Conservation (phyloP, 2,888 invertebrate species). For the Malachius bipustulatus region DNA sequence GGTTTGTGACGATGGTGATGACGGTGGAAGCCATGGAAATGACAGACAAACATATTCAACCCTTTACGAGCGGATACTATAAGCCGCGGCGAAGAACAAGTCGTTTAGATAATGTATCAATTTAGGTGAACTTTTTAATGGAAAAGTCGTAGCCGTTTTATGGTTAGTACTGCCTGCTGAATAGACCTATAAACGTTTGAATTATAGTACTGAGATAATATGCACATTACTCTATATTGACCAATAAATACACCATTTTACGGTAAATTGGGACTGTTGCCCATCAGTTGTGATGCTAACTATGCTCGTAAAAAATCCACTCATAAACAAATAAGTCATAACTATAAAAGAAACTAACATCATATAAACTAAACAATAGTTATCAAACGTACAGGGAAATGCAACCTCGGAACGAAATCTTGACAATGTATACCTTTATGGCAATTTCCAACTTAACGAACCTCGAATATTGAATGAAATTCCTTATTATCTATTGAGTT, state of each 20-base stretch:
- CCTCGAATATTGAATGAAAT: no score
- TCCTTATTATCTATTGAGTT: no score
- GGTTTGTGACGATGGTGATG: no score
- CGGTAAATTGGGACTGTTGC: conserved; percentile 2
- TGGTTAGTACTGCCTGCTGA: neutral
- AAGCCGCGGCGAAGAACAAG: neutral
- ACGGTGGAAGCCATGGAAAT: no score
- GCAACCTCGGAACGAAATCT: no score
- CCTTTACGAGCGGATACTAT: neutral
- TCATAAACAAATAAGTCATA: conserved; percentile 2
- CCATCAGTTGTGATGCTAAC: conserved; percentile 3
- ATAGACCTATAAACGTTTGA: conserved; percentile 2
- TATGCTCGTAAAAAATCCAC: conserved; percentile 1
- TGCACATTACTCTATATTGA: conserved; percentile 3
- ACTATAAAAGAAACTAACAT: conserved; percentile 2
- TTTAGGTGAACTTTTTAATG: conserved; percentile 3
- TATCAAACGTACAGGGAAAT: no score
- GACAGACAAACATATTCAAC: neutral
- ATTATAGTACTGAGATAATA: conserved; percentile 1
- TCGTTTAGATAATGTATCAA: conserved; percentile 3
- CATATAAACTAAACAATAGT: no score
- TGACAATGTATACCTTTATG: no score
- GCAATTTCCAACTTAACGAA: no score
- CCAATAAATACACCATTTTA: conserved; percentile 3
- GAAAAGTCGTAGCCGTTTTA: neutral